Base-by-base conservation (phyloP, 2,113 vertebrate genomes). In the Anguilla japonica region DNA sequence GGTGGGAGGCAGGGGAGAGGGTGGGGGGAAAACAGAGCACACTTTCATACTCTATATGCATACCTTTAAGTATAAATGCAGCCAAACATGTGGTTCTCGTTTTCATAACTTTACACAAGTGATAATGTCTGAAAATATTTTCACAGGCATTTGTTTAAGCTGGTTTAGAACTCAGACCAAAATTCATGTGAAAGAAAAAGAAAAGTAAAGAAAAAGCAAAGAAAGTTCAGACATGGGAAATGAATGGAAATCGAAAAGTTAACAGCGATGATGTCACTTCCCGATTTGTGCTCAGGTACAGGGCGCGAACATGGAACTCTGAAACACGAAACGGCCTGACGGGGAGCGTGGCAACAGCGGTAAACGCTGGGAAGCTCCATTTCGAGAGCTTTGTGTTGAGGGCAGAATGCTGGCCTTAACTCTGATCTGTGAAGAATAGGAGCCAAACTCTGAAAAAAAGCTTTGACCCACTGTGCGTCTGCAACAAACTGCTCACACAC, bases 101-200 rank as follows among this genome's bases (percentile, higher is more conserved):
- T 94, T 93, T 88, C 86, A 85, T 81, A 88, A 90, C 87, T 90
- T 87, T 84, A 89, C 90, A 89, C 18, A 75, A 15, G 90, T 87
- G 90, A 89, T 91, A 90, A 91, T 90, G 86, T 91, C 86, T 29
- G 0, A 88, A 89, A 92, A 91, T 88, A 89, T 92, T 85, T 87
- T 57, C 57, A 46, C 83, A 91, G 71, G 56, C 81, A 83, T 91
- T 56, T 86, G 85, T 86, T 92, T 71, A 16, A 86, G 46, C 29
- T 50, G 41, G 40, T 85, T 89, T 40, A 39, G 81, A 86, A 87
- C 71, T 43, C 57, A 85, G 84, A 82, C 82, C 53, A 71, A 87
- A 82, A 87, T 57, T 82, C 60, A 63, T 84, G 53, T 84, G 39
- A 81, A 85, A 53, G 50, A 9, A 53, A 53, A 71, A 78, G 22